Evolutionary conservation across 2,113 vertebrate species (phyloP), one percentile per base, ranked within the genome.

Genomic region (Nerophis lumbriciformis): DNA sequence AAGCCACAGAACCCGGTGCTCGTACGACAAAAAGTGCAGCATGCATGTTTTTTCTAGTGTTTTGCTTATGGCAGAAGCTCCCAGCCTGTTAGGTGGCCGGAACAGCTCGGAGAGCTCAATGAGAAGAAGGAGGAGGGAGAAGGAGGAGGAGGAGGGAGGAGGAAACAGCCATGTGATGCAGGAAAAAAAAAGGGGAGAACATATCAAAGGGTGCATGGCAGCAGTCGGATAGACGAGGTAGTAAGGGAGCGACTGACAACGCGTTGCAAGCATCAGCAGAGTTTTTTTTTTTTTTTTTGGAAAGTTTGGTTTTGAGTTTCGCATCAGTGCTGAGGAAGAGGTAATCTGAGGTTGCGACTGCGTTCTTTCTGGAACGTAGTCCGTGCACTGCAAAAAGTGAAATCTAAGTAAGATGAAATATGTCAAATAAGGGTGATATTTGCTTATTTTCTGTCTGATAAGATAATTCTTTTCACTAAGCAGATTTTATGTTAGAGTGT

Each of bases 51-150:
- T 13, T 39, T 6, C 49, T 58, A 44, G 57, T 69, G 58, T 70
- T 68, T 45, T 63, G 65, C 79, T 73, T 66, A 71, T 68, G 36
- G 75, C 67, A 75, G 71, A 59, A 53, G 48, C 72, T 79, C 67
- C 75, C 69, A 72, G 37, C 53, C 75, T 77, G 76, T 71, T 75
- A 80, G 84, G 68, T 68, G 81, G 62, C 78, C 76, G 69, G 45
- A 39, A 76, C 72, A 79, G 85, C 84, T 83, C 76, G 85, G 72
- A 80, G 73, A 80, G 79, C 81, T 67, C 84, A 64, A 60, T 79
- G 75, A 74, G 88, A 85, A 88, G 76, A 72, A 84, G 88, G 85
- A 88, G 76, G 72, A 84, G 74, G 77, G 81, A 19, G 19, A 2
- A 19, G 19, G 19, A 19, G 19, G 19, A 19, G 19, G 19, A 19